These are phyloP conservation scores for Tromatobia lineatoria DNA, from an alignment of 2,888 invertebrate genomes.

Conservation along the genomic window DNA sequence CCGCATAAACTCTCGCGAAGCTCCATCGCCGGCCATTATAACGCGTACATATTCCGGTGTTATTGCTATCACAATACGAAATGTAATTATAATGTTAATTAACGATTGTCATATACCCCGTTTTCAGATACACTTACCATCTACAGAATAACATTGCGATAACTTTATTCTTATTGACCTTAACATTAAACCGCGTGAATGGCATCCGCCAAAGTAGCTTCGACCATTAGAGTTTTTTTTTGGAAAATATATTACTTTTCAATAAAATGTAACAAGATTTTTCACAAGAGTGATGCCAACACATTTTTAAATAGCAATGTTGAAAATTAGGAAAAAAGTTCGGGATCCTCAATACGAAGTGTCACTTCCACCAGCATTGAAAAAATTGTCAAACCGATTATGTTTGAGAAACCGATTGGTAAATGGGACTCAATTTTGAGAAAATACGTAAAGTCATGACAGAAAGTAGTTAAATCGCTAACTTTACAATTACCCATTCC, in stretches of 20 bases:
- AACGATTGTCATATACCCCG: background rate
- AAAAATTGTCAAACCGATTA: no score
- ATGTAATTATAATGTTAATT: slow-evolving; percentile 27
- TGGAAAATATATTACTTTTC: background rate
- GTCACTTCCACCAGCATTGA: no score
- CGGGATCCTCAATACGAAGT: no score
- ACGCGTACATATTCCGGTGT: background rate
- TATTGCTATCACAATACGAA: slow-evolving; percentile 1
- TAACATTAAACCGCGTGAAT: background rate
- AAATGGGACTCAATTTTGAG: no score
- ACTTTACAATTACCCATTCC: no score
- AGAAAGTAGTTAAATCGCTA: no score
- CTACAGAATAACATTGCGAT: background rate
- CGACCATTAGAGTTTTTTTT: background rate
- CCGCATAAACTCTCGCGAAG: background rate
- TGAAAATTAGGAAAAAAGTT: no score
- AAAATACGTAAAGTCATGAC: no score
- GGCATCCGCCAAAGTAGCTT: background rate
- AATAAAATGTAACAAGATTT: no score
- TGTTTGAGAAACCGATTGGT: no score
- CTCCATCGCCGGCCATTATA: background rate
- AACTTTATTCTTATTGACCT: slow-evolving; percentile 3
- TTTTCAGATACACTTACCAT: background rate
- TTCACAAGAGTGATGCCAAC: no score
- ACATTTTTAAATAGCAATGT: no score